Evolutionary conservation across 1,140 invertebrate genomes (phyloP), one percentile per base, ranked within the genome.

Genomic region (Drosophila kurseongensis): DNA sequence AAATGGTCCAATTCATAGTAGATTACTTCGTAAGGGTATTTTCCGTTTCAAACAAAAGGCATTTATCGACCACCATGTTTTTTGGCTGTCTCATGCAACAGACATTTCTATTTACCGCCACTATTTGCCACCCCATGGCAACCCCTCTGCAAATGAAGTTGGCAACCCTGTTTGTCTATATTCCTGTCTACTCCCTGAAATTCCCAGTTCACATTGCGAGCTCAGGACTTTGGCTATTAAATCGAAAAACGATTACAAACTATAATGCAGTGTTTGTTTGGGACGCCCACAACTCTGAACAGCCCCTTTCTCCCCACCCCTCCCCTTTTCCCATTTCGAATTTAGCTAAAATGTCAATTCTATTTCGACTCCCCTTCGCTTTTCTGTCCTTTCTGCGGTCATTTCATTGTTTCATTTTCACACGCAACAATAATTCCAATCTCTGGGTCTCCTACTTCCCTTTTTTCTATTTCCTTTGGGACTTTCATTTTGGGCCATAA

Each of bases 201-300:
- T 56, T 71, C 50, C 67, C 67, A 38, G 48, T 69, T 55, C 50
- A 35, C 41, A 13, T 32, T 69, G 42, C 36, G 73, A 58, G 68
- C 68, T 47, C 8, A 13, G 50, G 42, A 56, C 50, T 69, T 14
- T 57, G 61, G 41, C 83, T 89, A 89, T 89, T 89, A 89, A 80
- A 89, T 89, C 84, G 84, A 89, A 89, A 89, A 89, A 80, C 85
- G 84, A 89, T 89, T 89, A 89, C 84, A 89, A 89, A 89, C 84
- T 80, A 89, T 89, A 89, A 89, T 89, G 66, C 77, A 75, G 68
- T 78, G 62, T 89, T 78, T 89, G 80, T 82, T 67, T 83, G 65
- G 59, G 59, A 29, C 63, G 7, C 40, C 41, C 27, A 38, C 42
- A 41, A 38, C 35, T 56, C 13, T 57, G 67, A 8, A 41, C 42